Conservation (phyloP, 1,140 invertebrate genomes). For the Aphis gossypii region DNA sequence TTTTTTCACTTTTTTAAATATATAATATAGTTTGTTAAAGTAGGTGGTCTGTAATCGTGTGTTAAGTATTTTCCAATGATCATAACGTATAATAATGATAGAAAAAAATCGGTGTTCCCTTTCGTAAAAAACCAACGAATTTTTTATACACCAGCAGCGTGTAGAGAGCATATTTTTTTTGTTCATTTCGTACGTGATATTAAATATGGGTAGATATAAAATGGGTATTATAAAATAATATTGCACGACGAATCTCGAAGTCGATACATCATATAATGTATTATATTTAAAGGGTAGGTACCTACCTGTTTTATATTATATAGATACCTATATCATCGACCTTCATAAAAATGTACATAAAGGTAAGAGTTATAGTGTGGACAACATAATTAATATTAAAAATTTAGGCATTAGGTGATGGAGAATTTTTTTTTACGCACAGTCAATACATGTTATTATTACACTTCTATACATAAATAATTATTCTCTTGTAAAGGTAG, state of each 20-base stretch:
- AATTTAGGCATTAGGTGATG: too few relatives aligned
- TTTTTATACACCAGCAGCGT: neutral
- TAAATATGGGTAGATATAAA: neutral
- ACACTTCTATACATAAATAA: too few relatives aligned
- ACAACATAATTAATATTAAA: too few relatives aligned
- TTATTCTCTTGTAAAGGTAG: too few relatives aligned
- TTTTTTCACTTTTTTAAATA: neutral
- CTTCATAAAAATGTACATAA: too few relatives aligned
- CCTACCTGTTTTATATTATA: too few relatives aligned
- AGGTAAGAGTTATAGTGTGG: too few relatives aligned
- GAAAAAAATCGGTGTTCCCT: neutral
- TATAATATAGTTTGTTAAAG: neutral
- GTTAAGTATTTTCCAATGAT: conserved; percentile 41
- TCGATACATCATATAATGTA: neutral
- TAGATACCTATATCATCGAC: too few relatives aligned
- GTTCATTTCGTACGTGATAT: neutral
- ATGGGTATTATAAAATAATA: conserved; percentile 7
- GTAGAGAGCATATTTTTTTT: neutral
- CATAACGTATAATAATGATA: neutral
- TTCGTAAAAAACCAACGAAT: neutral
- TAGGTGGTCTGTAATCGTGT: conserved; percentile 42
- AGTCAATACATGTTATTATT: too few relatives aligned
- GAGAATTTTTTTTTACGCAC: too few relatives aligned
- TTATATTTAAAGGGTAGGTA: too few relatives aligned
- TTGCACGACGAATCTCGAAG: neutral